These are phyloP conservation scores for Malurus elegans DNA, from an alignment of 2,113 vertebrate species.

Conservation along the genomic window DNA sequence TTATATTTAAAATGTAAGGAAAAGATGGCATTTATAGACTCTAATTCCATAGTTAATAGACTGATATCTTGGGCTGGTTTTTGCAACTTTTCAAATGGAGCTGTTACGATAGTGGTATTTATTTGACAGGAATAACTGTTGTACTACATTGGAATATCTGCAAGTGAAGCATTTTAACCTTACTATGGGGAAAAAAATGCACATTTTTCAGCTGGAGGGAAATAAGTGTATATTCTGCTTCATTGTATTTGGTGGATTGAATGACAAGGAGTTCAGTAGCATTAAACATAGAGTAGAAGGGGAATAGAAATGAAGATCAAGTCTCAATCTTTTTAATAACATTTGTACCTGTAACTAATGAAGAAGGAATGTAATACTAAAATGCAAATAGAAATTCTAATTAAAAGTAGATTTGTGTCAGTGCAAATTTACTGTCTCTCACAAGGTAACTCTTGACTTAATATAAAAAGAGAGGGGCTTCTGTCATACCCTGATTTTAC, in stretches of 20 bases:
- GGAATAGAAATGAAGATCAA: background rate
- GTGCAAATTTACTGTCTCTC: background rate
- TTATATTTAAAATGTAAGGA: background rate
- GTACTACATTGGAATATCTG: background rate
- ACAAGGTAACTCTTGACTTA: background rate
- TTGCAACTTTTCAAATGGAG: background rate
- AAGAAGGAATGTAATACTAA: background rate
- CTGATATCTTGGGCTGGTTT: background rate
- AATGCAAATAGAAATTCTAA: background rate
- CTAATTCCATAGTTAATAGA: background rate
- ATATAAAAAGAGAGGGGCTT: background rate
- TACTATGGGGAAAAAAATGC: accelerated
- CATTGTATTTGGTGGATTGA: background rate
- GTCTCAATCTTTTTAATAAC: background rate
- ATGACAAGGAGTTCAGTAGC: background rate
- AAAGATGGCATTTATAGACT: background rate
- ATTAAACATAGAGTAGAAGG: background rate
- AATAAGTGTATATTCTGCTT: background rate
- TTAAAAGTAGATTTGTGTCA: background rate
- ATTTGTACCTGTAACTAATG: background rate
- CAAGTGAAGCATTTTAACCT: background rate
- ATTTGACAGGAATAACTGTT: background rate
- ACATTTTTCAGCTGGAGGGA: background rate
- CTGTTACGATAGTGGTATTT: background rate
- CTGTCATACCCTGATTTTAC: background rate